A percentile compares a stretch with the other conserved stretches of the same genome.
Evolutionary conservation across 2,113 vertebrate species (phyloP).

Genomic region (Parus major): DNA sequence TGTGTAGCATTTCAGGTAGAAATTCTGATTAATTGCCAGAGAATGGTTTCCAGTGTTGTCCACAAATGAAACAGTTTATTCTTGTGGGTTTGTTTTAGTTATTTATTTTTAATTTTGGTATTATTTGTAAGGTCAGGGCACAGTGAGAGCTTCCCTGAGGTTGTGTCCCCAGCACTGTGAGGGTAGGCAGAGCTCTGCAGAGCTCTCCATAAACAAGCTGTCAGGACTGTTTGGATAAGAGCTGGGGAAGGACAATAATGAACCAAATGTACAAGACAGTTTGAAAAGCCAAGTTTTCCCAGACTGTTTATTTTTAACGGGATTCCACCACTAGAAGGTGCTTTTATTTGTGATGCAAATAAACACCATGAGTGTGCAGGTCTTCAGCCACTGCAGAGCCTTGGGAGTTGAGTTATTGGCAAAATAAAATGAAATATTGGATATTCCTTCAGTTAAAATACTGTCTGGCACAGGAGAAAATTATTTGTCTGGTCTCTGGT

Average conservation of each 20-base stretch:
- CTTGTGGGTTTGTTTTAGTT: neutral
- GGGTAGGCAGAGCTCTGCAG: constrained; percentile 7
- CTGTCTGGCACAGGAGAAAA: neutral
- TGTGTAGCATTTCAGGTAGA: neutral
- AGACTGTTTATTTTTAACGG: constrained; percentile 10
- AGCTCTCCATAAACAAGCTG: constrained; percentile 56
- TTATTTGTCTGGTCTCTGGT: neutral
- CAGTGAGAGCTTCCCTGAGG: neutral
- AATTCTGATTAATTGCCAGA: neutral
- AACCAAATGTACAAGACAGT: constrained; percentile 7
- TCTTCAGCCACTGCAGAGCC: neutral
- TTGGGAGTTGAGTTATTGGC: neutral
- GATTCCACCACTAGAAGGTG: neutral
- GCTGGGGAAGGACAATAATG: constrained; percentile 43
- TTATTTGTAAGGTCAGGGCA: neutral
- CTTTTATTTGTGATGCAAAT: constrained; percentile 47
- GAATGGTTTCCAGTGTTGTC: neutral
- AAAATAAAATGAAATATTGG: neutral
- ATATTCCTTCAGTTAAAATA: neutral
- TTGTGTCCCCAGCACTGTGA: constrained; percentile 42
- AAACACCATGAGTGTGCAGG: neutral
- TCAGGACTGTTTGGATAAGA: constrained; percentile 68
- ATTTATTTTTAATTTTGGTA: neutral
- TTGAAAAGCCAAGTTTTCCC: constrained; percentile 22
- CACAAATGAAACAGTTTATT: neutral